Evolutionary conservation across 2,113 vertebrate species (phyloP).

Genomic region (Tyto alba): DNA sequence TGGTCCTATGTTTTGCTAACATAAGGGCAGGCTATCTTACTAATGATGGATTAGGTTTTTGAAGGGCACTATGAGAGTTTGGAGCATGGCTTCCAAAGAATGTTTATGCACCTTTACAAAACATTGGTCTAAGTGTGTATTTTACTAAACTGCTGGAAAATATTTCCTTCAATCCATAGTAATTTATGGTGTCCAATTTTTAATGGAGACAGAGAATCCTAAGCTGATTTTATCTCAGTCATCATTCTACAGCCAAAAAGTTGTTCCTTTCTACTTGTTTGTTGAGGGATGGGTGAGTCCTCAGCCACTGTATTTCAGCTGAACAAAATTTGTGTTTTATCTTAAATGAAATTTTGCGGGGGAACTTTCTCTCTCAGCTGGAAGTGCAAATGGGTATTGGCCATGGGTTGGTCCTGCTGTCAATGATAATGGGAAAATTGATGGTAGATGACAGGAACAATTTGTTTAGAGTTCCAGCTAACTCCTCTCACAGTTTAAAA

Average conservation of each 20-base stretch:
- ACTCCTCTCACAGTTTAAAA: constrained; percentile 17
- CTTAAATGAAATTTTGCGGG: not conserved
- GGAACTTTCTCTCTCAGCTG: not conserved
- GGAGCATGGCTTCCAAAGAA: not conserved
- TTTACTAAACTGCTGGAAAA: not conserved
- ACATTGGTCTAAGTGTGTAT: not conserved
- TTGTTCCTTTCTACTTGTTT: not conserved
- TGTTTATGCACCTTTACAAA: not conserved
- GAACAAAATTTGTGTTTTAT: not conserved
- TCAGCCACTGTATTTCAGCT: not conserved
- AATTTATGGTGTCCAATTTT: not conserved
- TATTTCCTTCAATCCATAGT: not conserved
- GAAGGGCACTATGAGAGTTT: not conserved
- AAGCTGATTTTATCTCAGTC: not conserved
- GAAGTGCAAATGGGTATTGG: constrained; percentile 22
- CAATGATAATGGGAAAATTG: constrained; percentile 6
- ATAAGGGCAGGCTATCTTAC: not conserved
- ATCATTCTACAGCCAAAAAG: not conserved
- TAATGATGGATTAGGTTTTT: not conserved
- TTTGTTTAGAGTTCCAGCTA: constrained; percentile 7
- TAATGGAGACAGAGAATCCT: not conserved
- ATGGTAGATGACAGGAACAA: constrained; percentile 7
- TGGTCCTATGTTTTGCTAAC: not conserved
- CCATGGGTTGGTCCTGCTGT: not conserved
- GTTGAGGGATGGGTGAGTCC: not conserved